Conservation (phyloP, 1,140 invertebrate genomes). For the Caenorhabditis brenneri region DNA sequence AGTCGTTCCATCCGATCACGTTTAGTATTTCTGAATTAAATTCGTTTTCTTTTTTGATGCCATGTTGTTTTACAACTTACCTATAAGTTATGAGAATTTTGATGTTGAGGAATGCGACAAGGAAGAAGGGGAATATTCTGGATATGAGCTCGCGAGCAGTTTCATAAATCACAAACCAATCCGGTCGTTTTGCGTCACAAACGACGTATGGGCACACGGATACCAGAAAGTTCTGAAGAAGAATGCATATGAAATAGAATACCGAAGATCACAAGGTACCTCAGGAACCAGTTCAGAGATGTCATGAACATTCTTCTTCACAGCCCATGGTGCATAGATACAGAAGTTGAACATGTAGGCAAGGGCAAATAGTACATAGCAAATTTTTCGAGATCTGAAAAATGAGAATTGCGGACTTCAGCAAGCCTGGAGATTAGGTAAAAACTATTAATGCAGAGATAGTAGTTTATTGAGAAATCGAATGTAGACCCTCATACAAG, state of each 20-base stretch:
- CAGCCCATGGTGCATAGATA: slow-evolving; percentile 69
- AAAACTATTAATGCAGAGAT: too few species aligned
- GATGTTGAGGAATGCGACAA: slow-evolving; percentile 68
- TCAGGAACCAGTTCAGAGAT: slow-evolving; percentile 41
- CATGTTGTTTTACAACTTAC: background rate
- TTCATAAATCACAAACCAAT: slow-evolving; percentile 67
- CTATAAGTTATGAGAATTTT: slow-evolving; percentile 68
- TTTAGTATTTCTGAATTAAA: slow-evolving; percentile 61
- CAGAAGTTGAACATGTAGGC: slow-evolving; percentile 68
- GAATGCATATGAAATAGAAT: background rate
- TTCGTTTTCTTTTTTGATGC: background rate
- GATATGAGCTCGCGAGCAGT: slow-evolving; percentile 67
- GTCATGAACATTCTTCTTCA: slow-evolving; percentile 65
- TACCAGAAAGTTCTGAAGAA: slow-evolving; percentile 4
- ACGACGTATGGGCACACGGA: slow-evolving; percentile 47
- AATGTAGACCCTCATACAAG: too few species aligned
- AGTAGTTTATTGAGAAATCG: too few species aligned
- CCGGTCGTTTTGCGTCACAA: slow-evolving; percentile 42
- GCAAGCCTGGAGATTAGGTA: too few species aligned
- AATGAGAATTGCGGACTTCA: too few species aligned
- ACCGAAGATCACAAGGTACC: slow-evolving; percentile 36
- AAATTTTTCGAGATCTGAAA: slow-evolving; percentile 54
- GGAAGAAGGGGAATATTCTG: slow-evolving; percentile 68
- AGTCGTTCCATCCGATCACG: slow-evolving; percentile 63
- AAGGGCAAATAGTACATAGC: slow-evolving; percentile 60